These are phyloP conservation scores for Pristionchus arcanus DNA, from an alignment of 2,888 invertebrate genomes.

Conservation along the genomic window DNA sequence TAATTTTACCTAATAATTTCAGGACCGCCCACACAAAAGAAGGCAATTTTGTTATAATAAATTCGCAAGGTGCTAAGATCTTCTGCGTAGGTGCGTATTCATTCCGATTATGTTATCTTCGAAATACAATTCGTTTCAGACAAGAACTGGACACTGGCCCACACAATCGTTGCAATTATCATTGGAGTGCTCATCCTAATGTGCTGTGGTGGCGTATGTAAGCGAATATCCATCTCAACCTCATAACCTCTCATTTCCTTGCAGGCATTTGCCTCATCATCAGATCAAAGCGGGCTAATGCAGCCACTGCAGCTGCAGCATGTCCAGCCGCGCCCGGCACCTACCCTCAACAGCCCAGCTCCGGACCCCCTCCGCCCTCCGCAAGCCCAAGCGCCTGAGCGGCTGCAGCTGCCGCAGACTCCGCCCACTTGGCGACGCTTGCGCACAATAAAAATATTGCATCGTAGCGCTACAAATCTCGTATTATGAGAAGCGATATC, in stretches of 20 bases:
- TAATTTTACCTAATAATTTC: not conserved
- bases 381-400: not conserved
- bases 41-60: not conserved
- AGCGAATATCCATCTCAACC: not conserved
- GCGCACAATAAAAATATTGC: constrained; percentile 6
- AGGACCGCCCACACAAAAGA: not conserved
- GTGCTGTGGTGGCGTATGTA: not conserved
- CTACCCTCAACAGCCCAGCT: not conserved
- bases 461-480: constrained; percentile 1
- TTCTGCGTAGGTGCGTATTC: not conserved
- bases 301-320: not conserved
- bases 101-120: not conserved
- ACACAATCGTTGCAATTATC: not conserved
- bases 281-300: not conserved
- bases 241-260: not conserved
- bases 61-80: not conserved
- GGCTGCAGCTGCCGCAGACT: not conserved
- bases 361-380: not conserved
- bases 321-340: not conserved
- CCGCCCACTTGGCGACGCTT: not conserved
- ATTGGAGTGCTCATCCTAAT: not conserved
- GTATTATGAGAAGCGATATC: not conserved
- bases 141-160: not conserved
- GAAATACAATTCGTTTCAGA: not conserved
- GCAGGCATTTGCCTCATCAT: not conserved